A percentile compares a stretch with the other conserved stretches of the same genome.
phyloP scores from a whole-genome alignment of 2,797 vertebrate genomes.

The Acanthis flammea region DNA sequence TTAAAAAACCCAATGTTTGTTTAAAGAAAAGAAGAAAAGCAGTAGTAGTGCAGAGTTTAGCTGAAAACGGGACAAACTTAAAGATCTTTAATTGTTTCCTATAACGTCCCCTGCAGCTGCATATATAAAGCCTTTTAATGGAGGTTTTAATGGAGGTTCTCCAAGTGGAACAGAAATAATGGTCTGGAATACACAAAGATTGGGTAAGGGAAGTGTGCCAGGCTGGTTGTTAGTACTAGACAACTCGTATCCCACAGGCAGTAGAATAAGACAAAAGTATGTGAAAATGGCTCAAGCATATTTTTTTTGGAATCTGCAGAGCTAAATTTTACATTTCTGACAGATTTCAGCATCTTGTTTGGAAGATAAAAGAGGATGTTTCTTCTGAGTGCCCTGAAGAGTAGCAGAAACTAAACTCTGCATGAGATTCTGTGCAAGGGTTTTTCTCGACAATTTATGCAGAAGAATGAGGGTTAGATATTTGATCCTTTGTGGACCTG shows the following conservation, averaged over 20 bases:
- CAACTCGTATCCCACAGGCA: not conserved
- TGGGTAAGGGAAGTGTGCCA: not conserved
- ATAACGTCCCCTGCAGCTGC: not conserved
- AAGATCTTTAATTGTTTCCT: not conserved
- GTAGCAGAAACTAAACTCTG: not conserved
- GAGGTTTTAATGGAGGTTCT: not conserved
- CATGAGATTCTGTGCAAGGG: not conserved
- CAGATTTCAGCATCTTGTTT: not conserved
- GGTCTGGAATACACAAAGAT: not conserved
- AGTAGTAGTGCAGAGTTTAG: not conserved
- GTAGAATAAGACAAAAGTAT: not conserved
- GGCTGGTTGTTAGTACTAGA: not conserved
- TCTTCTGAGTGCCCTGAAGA: not conserved
- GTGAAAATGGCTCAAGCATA: not conserved
- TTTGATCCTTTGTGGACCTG: not conserved
- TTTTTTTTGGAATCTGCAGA: not conserved
- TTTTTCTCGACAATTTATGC: not conserved
- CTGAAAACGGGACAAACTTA: not conserved
- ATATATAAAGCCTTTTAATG: not conserved
- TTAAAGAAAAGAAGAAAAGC: not conserved
- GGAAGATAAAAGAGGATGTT: not conserved
- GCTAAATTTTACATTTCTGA: not conserved
- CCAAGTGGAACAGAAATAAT: not conserved
- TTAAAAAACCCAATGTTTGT: not conserved
- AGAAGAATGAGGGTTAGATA: not conserved